Conservation (phyloP, 2,797 vertebrate species). For the Anisognathus igniventris region DNA sequence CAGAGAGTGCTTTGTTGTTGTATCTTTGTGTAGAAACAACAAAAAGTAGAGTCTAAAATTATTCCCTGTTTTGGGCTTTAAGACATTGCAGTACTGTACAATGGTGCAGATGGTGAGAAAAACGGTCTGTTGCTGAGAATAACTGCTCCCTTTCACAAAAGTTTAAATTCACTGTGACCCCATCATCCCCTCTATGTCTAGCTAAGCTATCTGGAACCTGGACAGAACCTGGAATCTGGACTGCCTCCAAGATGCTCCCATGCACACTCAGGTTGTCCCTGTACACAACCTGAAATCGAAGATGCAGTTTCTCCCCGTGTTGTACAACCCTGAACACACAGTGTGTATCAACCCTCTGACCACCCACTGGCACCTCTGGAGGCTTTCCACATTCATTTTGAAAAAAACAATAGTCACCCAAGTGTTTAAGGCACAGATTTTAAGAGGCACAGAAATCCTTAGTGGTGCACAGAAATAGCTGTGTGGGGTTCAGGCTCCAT, state of each 20-base stretch:
- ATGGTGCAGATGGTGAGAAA: not conserved
- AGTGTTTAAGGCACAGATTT: not conserved
- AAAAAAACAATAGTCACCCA: not conserved
- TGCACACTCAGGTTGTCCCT: not conserved
- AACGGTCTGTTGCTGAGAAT: not conserved
- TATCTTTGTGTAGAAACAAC: not conserved
- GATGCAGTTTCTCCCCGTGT: not conserved
- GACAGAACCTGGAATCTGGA: not conserved
- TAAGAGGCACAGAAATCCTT: not conserved
- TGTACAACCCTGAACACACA: fast-evolving
- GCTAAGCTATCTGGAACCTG: not conserved
- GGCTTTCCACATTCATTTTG: not conserved
- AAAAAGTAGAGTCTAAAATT: not conserved
- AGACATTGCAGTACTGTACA: not conserved
- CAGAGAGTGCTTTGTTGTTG: not conserved
- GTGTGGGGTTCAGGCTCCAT: not conserved
- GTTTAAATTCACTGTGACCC: not conserved
- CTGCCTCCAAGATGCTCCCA: not conserved
- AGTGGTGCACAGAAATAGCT: not conserved
- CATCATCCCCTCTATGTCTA: not conserved
- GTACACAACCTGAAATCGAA: not conserved
- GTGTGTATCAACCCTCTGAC: not conserved
- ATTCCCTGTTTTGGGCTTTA: not conserved
- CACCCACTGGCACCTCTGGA: not conserved
- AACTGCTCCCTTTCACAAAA: not conserved